Base-by-base conservation (phyloP, 2,113 vertebrate species). In the Melanocharis versteri region DNA sequence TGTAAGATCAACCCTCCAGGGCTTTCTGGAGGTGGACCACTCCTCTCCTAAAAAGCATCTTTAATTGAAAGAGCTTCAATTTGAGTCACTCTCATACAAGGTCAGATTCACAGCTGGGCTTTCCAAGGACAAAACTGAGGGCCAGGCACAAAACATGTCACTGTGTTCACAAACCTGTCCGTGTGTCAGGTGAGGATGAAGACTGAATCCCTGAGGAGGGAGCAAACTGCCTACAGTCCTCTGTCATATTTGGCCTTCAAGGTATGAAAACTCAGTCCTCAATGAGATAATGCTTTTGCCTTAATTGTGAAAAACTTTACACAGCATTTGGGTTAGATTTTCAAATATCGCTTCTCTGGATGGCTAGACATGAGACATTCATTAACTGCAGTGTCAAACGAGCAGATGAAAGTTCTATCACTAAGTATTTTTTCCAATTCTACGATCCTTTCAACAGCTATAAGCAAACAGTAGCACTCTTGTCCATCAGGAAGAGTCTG, bases 391-490 rank as follows among this genome's bases (percentile, higher is more conserved):
- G 57, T 45, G 60, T 86, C 92, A 91, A 90, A 88, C 27, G 35
- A 89, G 60, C 75, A 92, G 88, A 93, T 88, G 79, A 93, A 94
- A 92, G 85, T 77, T 88, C 53, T 86, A 90, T 80, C 88, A 81
- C 35, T 33, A 75, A 77, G 33, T 70, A 56, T 50, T 90, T 90
- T 88, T 88, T 83, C 84, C 90, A 91, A 60, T 93, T 86, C 75
- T 78, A 45, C 3, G 2, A 56, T 83, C 85, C 79, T 94, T 96
- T 96, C 94, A 94, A 82, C 90, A 94, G 56, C 87, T 95, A 44
- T 81, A 96, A 91, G 90, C 24, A 86, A 90, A 94, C 92, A 94
- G 93, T 90, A 95, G 88, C 85, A 88, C 39, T 92, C 82, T 24
- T 66, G 83, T 96, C 82, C 79, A 79, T 82, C 89, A 87, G 37